Evolutionary conservation across 2,888 invertebrate genomes (phyloP).

Genomic region (Conistra vaccinii): DNA sequence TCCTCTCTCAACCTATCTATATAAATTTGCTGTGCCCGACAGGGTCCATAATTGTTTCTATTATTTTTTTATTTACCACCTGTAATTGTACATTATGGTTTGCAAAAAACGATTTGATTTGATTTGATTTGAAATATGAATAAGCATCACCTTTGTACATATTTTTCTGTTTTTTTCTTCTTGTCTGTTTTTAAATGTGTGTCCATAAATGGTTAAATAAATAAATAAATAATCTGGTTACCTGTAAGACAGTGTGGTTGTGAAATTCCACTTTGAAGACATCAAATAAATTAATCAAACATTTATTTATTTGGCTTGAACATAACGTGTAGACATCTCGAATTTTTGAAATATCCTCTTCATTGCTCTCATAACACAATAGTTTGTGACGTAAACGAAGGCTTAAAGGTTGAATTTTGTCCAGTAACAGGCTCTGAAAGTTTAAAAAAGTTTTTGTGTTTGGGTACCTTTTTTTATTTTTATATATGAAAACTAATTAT

Average conservation of each 20-base stretch:
- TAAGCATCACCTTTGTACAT: too few species aligned
- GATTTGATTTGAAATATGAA: too few species aligned
- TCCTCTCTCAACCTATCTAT: too few species aligned
- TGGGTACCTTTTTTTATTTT: not conserved
- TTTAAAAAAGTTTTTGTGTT: not conserved
- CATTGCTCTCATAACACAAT: slow-evolving; percentile 59
- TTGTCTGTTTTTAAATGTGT: too few species aligned
- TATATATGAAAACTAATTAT: not conserved
- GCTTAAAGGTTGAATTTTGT: slow-evolving; percentile 77
- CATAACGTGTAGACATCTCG: slow-evolving; percentile 81
- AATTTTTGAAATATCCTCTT: slow-evolving; percentile 69
- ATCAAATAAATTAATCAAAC: slow-evolving; percentile 80
- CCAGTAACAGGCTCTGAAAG: slow-evolving; percentile 78
- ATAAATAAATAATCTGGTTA: slow-evolving; percentile 60
- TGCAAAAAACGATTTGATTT: too few species aligned
- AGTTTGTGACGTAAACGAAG: slow-evolving; percentile 74
- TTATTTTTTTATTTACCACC: too few species aligned
- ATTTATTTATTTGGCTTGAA: slow-evolving; percentile 85
- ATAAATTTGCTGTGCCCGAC: too few species aligned
- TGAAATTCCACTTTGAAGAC: slow-evolving; percentile 82
- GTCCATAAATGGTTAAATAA: too few species aligned
- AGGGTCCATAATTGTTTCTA: too few species aligned
- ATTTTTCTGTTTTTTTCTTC: too few species aligned
- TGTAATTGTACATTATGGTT: too few species aligned
- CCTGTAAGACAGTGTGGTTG: slow-evolving; percentile 74